A percentile compares a stretch with the other conserved stretches of the same genome.
phyloP scores from a whole-genome alignment of 2,113 vertebrate species.

The Lampris megalopsis region DNA sequence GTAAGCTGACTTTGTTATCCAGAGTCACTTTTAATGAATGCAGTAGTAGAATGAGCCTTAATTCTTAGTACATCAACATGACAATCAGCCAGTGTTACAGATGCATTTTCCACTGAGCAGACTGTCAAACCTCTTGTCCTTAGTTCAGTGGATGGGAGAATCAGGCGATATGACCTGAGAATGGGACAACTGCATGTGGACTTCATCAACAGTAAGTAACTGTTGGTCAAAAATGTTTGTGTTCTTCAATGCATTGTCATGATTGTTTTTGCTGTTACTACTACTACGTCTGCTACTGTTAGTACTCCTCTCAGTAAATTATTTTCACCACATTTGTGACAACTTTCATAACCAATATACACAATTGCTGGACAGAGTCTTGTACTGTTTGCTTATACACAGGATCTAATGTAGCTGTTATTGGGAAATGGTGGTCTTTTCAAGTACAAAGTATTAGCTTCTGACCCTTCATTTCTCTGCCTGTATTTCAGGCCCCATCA shows the following conservation, averaged over 20 bases:
- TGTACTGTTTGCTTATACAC: too few species aligned
- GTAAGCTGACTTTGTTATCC: neutral
- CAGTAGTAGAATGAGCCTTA: too few species aligned
- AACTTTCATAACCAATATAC: too few species aligned
- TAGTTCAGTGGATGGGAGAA: slow-evolving; percentile 86
- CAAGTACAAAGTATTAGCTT: neutral
- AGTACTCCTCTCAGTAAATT: neutral
- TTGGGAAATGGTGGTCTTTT: neutral
- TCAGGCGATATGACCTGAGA: slow-evolving; percentile 91
- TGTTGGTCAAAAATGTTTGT: too few species aligned
- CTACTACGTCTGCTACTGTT: neutral
- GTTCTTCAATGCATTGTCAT: too few species aligned
- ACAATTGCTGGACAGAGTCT: too few species aligned
- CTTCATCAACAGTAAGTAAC: slow-evolving; percentile 89
- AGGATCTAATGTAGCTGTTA: too few species aligned
- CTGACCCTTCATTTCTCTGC: slow-evolving; percentile 2
- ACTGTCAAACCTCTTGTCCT: neutral
- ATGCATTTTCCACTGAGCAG: neutral
- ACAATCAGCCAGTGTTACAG: neutral
- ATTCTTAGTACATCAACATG: neutral
- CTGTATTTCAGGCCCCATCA: slow-evolving; percentile 88
- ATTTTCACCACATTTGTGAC: neutral
- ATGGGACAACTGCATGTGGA: slow-evolving; percentile 89
- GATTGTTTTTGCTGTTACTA: too few species aligned
- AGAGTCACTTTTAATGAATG: neutral